These are phyloP conservation scores for Centroberyx gerrardi DNA, from an alignment of 2,797 vertebrate genomes.

Conservation along the genomic window DNA sequence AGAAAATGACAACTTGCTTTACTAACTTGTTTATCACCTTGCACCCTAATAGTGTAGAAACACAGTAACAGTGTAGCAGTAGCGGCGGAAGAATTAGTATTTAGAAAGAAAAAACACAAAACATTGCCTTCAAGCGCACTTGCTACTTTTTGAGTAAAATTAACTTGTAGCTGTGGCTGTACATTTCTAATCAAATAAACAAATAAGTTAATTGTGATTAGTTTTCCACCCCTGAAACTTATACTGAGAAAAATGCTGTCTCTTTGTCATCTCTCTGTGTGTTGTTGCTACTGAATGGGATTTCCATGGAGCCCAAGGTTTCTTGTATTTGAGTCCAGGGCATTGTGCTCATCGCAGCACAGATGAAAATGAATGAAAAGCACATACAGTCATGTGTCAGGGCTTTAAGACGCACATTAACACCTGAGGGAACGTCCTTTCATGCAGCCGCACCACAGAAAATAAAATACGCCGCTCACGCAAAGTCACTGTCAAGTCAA, in stretches of 20 bases:
- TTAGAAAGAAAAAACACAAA: constrained; percentile 16
- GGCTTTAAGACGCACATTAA: constrained; percentile 11
- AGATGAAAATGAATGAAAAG: constrained; percentile 26
- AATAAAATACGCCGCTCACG: background rate
- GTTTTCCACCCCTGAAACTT: constrained; percentile 14
- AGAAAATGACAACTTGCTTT: constrained; percentile 30
- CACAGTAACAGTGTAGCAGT: background rate
- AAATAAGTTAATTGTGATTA: constrained; percentile 7
- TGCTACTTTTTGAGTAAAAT: constrained; percentile 20
- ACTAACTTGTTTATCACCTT: constrained; percentile 35
- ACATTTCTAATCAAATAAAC: constrained; percentile 31
- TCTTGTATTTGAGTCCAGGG: constrained; percentile 39
- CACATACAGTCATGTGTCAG: constrained; percentile 19
- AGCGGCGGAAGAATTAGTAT: background rate
- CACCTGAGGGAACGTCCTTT: constrained; percentile 40
- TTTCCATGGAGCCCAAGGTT: constrained; percentile 59
- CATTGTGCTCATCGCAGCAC: constrained; percentile 22
- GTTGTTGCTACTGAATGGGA: constrained; percentile 49
- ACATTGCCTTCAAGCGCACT: constrained; percentile 27
- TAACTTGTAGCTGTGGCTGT: constrained; percentile 1
- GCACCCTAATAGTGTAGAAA: background rate
- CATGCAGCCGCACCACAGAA: constrained; percentile 9
- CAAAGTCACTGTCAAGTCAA: constrained; percentile 6
- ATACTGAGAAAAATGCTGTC: constrained; percentile 7
- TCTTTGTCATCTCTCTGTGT: constrained; percentile 40